Percentiles rank a stretch among this genome's conserved stretches.
Evolutionary conservation across 2,113 vertebrate genomes (phyloP).

Genomic region (Mesembrinibis cayennensis): DNA sequence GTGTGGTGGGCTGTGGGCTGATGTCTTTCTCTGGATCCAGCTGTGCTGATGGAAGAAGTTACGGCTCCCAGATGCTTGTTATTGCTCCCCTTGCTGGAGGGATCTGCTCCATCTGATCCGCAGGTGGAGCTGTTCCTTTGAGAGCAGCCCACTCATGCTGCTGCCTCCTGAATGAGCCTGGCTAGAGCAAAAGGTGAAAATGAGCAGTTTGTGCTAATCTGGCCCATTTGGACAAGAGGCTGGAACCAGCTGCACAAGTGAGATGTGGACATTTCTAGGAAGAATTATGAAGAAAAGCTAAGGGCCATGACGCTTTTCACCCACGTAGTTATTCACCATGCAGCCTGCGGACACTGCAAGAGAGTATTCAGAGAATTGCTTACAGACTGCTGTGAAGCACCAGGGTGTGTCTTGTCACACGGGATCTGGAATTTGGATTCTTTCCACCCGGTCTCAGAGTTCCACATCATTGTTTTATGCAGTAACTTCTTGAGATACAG

Average conservation of each 20-base stretch:
- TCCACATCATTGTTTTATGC: rapidly evolving
- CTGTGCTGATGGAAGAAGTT: neutral
- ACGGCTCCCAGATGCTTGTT: neutral
- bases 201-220: neutral
- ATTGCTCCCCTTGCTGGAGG: neutral
- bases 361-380: neutral
- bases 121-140: neutral
- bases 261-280: neutral
- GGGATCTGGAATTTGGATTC: neutral
- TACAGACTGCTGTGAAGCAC: neutral
- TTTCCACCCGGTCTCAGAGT: neutral
- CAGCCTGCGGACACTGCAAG: neutral
- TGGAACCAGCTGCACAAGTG: neutral
- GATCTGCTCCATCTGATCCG: neutral
- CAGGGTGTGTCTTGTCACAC: neutral
- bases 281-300: neutral
- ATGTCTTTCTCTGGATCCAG: neutral
- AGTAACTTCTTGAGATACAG: neutral
- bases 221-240: neutral
- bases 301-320: neutral
- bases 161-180: neutral
- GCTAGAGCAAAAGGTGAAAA: neutral
- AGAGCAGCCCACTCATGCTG: rapidly evolving
- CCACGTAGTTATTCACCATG: rapidly evolving
- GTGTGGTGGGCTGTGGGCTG: neutral